These are phyloP conservation scores for Tenthredo livida DNA, from an alignment of 2,888 invertebrate genomes.

Conservation along the genomic window DNA sequence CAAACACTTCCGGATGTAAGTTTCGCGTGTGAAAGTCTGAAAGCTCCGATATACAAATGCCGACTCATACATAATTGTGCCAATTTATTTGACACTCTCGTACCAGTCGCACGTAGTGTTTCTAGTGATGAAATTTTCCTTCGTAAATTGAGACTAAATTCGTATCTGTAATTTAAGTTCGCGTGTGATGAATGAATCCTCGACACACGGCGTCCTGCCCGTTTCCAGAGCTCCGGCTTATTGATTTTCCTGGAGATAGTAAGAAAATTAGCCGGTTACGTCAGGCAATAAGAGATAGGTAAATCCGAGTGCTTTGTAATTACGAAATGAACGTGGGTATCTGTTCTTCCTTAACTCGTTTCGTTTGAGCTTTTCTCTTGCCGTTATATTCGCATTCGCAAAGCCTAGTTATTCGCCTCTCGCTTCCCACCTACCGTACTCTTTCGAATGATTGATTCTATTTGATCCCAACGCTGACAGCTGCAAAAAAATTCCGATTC, in stretches of 20 bases:
- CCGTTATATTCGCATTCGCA: not conserved
- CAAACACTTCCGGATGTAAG: not conserved
- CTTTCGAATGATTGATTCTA: constrained; percentile 41
- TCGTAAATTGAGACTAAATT: constrained; percentile 57
- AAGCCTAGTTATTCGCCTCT: not conserved
- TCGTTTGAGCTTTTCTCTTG: not conserved
- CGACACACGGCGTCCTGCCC: constrained; percentile 52
- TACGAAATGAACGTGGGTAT: constrained; percentile 3
- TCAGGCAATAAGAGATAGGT: constrained; percentile 7
- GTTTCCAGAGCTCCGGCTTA: not conserved
- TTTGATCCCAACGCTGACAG: not conserved
- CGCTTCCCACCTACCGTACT: not conserved
- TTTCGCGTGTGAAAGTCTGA: constrained; percentile 9
- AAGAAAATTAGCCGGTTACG: constrained; percentile 24
- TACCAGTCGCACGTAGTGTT: constrained; percentile 2
- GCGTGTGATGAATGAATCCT: constrained; percentile 20
- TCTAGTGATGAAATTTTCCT: constrained; percentile 52
- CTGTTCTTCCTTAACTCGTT: not conserved
- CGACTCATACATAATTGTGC: not conserved
- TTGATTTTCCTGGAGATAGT: constrained; percentile 23
- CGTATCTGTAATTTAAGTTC: constrained; percentile 63
- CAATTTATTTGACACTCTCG: constrained; percentile 37
- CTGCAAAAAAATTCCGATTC: constrained; percentile 5
- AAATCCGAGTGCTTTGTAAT: constrained; percentile 20
- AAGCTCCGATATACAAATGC: not conserved